Evolutionary conservation across 2,797 vertebrate species (phyloP).

Genomic region (Sciurus carolinensis): DNA sequence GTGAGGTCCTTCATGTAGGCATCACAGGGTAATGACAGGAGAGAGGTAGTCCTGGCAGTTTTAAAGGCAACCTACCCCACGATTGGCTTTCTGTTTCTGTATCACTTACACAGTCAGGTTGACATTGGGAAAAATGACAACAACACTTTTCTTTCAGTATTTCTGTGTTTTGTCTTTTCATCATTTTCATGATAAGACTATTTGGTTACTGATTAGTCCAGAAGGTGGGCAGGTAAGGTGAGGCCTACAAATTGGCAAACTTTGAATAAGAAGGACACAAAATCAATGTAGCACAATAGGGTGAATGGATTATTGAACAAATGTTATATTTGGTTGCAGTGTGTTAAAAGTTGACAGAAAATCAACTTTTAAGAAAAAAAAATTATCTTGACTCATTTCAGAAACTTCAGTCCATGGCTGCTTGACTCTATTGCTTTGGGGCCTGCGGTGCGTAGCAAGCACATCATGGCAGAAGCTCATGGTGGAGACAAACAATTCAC

Average conservation of each 20-base stretch:
- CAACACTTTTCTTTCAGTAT: not conserved
- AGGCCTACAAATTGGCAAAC: not conserved
- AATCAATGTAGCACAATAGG: not conserved
- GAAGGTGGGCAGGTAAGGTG: not conserved
- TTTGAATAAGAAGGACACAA: not conserved
- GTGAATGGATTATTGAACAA: conserved; percentile 48
- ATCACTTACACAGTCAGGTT: not conserved
- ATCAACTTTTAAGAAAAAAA: not conserved
- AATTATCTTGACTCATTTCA: not conserved
- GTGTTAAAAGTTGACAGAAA: not conserved
- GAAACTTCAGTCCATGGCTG: not conserved
- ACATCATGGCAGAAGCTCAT: not conserved
- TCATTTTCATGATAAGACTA: not conserved
- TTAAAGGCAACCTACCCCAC: not conserved
- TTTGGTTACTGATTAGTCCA: not conserved
- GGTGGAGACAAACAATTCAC: not conserved
- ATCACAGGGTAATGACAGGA: not conserved
- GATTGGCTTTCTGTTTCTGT: not conserved
- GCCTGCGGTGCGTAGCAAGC: not conserved
- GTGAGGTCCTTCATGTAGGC: no score
- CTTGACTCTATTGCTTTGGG: not conserved
- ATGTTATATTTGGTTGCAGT: not conserved
- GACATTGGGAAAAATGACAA: not conserved
- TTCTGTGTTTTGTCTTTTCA: not conserved
- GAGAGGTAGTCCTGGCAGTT: not conserved